Evolutionary conservation across 92 coral and sea anemone genomes (phyloP), one percentile per base, ranked within the genome.

Genomic region (Umimayanthus chanpuru): DNA sequence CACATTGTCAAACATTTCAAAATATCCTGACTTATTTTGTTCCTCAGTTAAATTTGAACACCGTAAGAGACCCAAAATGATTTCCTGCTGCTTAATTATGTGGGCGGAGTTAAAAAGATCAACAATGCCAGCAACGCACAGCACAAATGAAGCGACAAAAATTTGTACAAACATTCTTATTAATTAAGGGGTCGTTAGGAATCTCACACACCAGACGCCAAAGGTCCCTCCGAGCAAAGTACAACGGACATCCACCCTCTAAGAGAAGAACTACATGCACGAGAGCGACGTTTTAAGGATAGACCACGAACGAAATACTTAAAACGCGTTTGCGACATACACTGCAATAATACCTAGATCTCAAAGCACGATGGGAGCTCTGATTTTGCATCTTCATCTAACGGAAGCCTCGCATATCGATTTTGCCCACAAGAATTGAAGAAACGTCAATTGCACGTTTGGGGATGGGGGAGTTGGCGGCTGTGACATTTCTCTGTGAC

Each of bases 71-170:
- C 43, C 4, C 47, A 49, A 3, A 80, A 21, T 30, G 70, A 32
- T 9, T 55, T 80, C 67, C 40, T 53, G 82, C 43, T 26, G 68
- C 38, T 6, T 80, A 80, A 80, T 80, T 58, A 30, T 9, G 16
- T 36, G 85, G 85, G 85, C 67, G 72, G 85, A 36, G 85, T 64
- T 55, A 20, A 9, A 9, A 80, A 50, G 32, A 38, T 39, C 44
- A 20, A 39, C 0, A 39, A 9, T 32, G 78, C 77, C 77, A 73
- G 12, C 77, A 16, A 36, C 40, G 50, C 28, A 38, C 18, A n/a
- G 79, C 16, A 36, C 44, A 32, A 73, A 32, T 73, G 44, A 73
- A 21, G 44, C 25, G 77, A 73, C 77, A 73, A 30, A 14, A 30
- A 15, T 73, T 29, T 32, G 36, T 32, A 32, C 36, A 32, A 36